These are phyloP conservation scores for Eleutherodactylus coqui DNA, from an alignment of 2,797 vertebrate genomes.

Conservation along the genomic window DNA sequence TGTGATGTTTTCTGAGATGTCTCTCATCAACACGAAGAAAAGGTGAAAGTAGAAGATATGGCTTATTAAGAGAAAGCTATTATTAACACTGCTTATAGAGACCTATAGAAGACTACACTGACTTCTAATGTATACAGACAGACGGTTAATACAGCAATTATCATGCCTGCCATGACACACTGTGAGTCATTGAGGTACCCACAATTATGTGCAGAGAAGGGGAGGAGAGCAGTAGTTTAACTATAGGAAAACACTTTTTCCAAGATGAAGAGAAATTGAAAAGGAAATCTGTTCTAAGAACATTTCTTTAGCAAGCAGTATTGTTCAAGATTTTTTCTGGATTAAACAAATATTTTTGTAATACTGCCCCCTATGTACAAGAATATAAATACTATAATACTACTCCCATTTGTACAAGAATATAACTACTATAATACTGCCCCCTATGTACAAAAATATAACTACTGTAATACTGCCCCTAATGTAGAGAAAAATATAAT, in stretches of 20 bases:
- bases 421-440: no score
- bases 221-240: neutral
- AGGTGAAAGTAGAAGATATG: neutral
- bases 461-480: no score
- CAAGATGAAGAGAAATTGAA: neutral
- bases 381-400: no score
- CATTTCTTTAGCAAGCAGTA: neutral
- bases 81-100: neutral
- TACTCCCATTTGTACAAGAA: no score
- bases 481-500: no score
- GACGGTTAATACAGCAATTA: neutral
- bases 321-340: no score
- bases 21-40: conserved; percentile 15
- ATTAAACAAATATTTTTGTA: no score
- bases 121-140: neutral
- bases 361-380: no score
- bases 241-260: no score
- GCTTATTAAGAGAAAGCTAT: neutral
- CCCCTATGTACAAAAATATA: no score
- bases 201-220: neutral
- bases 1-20: conserved; percentile 27
- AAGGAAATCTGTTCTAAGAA: neutral
- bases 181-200: neutral
- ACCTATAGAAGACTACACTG: neutral
- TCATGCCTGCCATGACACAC: neutral